Percentiles rank a stretch among this genome's conserved stretches.
These are phyloP conservation scores for Druon quercuslanigerum DNA, from an alignment of 1,140 invertebrate genomes.

Conservation along the genomic window DNA sequence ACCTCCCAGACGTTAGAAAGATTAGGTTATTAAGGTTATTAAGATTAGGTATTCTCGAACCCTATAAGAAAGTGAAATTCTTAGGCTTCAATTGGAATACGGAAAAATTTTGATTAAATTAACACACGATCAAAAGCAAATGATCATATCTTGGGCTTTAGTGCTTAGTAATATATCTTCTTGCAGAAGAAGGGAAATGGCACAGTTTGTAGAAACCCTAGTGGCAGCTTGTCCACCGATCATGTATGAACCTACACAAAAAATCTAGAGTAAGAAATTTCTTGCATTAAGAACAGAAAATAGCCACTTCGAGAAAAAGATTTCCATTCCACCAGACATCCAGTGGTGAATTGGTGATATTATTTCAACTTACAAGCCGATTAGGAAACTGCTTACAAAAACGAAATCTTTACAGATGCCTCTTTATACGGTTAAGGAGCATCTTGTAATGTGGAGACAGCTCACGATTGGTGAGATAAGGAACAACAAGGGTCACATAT, in stretches of 20 bases:
- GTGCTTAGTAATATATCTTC: not conserved
- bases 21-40: too few species aligned
- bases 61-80: conserved; percentile 26
- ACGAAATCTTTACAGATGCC: conserved; percentile 33
- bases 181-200: conserved; percentile 45
- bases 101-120: too few species aligned
- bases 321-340: conserved; percentile 18
- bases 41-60: too few species aligned
- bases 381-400: too few species aligned
- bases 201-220: conserved; percentile 41
- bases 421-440: conserved; percentile 51
- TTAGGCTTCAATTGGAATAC: too few species aligned
- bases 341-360: conserved; percentile 27
- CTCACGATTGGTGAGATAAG: conserved; percentile 46
- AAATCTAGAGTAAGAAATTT: conserved; percentile 33
- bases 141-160: not conserved
- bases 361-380: not conserved
- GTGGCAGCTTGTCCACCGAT: conserved; percentile 45
- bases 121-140: not conserved
- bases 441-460: conserved; percentile 38
- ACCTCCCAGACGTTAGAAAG: not conserved
- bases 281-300: not conserved
- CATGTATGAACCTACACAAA: conserved; percentile 46
- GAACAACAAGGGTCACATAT: conserved; percentile 31
- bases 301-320: not conserved